Base-by-base conservation (phyloP, 1,140 invertebrate species). In the Hyposmocoma kahamanoa region DNA sequence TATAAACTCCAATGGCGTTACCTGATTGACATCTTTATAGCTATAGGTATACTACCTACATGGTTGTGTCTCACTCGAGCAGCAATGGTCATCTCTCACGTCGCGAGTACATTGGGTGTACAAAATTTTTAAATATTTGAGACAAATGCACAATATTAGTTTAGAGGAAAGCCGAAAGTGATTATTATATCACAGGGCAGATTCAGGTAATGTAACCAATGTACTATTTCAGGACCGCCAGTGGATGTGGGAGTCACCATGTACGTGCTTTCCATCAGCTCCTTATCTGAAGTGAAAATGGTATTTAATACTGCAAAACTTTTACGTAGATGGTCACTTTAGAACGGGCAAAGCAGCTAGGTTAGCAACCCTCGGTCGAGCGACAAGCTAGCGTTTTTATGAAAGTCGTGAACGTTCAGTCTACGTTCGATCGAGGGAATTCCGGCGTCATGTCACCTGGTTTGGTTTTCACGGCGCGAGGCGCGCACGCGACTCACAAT, bases 261-360 rank as follows among this genome's bases (percentile, higher is more conserved):
- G 94, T 96, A 96, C 90, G 95, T 98, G 87, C 94, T 97, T 87
- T 96, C 95, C 91, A 97, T 98, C 90, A 96, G 95, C 90, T 97
- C 96, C 84, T 93, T 98, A 86, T 98, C 96, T 86, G 97, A 98
- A 93, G 96, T 98, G 81, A 91, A 96, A 89, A 98, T 98, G 96
- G 96, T 97, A 94, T 91, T 68, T 78, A 75, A 72, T 55, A 45
- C 24, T 46, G 48, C 30, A 53, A 64, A 59, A 65, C 55, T 75
- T 64, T 70, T 72, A 72, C 28, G 58, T 73, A 73, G 67, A 71
- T 66, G 51, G 53, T 70, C 55, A 58, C 59, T 56, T 56, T 59
- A 62, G 56, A 44, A 22, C 22, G 28, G 53, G 56, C 57, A 55
- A 56, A 56, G 46, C 41, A 55, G 43, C 50, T 72, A 73, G 62